Evolutionary conservation across 2,113 vertebrate genomes (phyloP).

Genomic region (Periophthalmodon schlosseri): DNA sequence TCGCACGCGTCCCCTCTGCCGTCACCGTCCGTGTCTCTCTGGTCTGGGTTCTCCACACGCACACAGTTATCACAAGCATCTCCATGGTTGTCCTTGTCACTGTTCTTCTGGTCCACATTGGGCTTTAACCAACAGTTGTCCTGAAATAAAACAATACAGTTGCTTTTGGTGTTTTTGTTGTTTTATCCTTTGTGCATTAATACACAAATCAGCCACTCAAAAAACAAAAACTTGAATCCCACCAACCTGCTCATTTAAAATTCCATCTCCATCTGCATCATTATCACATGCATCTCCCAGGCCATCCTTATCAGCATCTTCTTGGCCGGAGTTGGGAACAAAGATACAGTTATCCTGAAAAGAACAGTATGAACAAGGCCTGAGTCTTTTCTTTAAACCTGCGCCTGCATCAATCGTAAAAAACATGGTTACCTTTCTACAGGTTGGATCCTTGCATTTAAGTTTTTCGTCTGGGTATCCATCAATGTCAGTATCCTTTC

Average conservation of each 20-base stretch:
- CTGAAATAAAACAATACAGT: constrained; percentile 66
- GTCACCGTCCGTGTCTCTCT: constrained; percentile 92
- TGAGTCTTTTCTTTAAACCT: background rate
- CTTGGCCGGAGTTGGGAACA: constrained; percentile 97
- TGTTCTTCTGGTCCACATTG: constrained; percentile 92
- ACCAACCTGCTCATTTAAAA: constrained; percentile 90
- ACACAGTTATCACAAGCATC: constrained; percentile 96
- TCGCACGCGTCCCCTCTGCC: constrained; percentile 95
- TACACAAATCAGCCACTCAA: background rate
- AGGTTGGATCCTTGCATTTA: constrained; percentile 83
- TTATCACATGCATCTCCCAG: constrained; percentile 91
- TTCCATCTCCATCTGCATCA: constrained; percentile 93
- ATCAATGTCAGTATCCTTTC: constrained; percentile 96
- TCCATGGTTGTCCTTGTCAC: constrained; percentile 91
- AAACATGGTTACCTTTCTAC: constrained; percentile 84
- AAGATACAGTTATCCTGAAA: constrained; percentile 91
- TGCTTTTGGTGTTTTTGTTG: background rate
- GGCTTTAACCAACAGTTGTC: constrained; percentile 92
- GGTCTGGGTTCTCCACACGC: constrained; percentile 88
- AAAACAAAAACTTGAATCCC: background rate
- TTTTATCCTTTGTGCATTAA: background rate
- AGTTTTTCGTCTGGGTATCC: constrained; percentile 95
- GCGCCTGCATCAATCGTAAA: background rate
- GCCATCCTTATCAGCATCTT: constrained; percentile 90
- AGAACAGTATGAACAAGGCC: background rate